Evolutionary conservation across 2,888 invertebrate genomes (phyloP).

Genomic region (Rutpela maculata): DNA sequence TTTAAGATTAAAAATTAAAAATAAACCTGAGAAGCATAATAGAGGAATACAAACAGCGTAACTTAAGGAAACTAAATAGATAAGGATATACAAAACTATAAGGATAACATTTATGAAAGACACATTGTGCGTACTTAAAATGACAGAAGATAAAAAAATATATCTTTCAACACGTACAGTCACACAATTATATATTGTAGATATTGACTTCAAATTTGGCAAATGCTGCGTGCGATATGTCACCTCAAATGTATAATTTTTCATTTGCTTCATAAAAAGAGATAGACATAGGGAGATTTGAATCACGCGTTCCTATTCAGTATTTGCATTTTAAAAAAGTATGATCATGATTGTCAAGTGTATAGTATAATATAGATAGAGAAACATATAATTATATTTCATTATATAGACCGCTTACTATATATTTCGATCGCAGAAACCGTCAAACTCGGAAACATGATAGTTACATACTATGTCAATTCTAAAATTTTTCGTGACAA

Average conservation of each 20-base stretch:
- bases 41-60: slow-evolving; percentile 41
- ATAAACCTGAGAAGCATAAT: slow-evolving; percentile 66
- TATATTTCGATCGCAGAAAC: slow-evolving; percentile 46
- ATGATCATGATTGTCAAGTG: slow-evolving; percentile 72
- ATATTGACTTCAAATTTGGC: slow-evolving; percentile 84
- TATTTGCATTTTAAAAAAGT: slow-evolving; percentile 58
- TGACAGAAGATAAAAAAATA: slow-evolving; percentile 70
- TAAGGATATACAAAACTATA: slow-evolving; percentile 50
- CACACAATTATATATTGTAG: slow-evolving; percentile 71
- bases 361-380: slow-evolving; percentile 61
- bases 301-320: slow-evolving; percentile 64
- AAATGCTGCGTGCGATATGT: slow-evolving; percentile 73
- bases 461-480: neutral
- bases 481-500: neutral
- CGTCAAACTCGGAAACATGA: neutral
- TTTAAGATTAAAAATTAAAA: slow-evolving; percentile 60
- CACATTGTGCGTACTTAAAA: slow-evolving; percentile 69
- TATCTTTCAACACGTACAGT: slow-evolving; percentile 77
- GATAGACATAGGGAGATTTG: slow-evolving; percentile 57
- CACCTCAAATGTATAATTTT: slow-evolving; percentile 59
- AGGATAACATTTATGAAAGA: slow-evolving; percentile 60
- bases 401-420: slow-evolving; percentile 34
- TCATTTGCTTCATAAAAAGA: slow-evolving; percentile 52
- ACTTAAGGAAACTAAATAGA: slow-evolving; percentile 36
- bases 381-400: slow-evolving; percentile 61